phyloP scores from a whole-genome alignment of 2,113 vertebrate species.

The Chunga burmeisteri region DNA sequence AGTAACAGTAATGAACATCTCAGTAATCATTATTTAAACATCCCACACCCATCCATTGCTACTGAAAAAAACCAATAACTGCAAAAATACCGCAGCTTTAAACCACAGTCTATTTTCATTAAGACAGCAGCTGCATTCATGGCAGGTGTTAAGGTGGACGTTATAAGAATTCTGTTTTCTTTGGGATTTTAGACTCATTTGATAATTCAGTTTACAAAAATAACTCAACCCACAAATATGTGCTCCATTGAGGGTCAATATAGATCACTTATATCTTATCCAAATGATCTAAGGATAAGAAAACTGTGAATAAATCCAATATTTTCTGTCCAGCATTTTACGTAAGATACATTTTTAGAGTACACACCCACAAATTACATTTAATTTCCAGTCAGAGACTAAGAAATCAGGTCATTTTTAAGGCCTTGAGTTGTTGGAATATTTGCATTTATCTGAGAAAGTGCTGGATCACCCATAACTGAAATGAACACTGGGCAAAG shows the following conservation, averaged over 20 bases:
- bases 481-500: neutral
- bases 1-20: neutral
- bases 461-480: neutral
- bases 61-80: neutral
- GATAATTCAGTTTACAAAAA: neutral
- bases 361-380: neutral
- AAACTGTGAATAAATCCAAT: neutral
- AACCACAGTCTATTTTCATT: neutral
- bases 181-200: neutral
- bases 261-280: neutral
- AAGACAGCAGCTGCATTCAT: neutral
- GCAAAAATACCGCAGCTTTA: neutral
- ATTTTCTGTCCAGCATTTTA: neutral
- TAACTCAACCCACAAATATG: neutral
- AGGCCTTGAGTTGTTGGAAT: neutral
- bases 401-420: neutral
- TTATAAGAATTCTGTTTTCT: neutral
- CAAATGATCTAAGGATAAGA: neutral
- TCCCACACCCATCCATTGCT: neutral
- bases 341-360: neutral
- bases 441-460: neutral
- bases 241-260: neutral
- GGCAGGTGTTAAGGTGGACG: neutral
- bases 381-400: neutral
- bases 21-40: neutral